Conservation (phyloP, 1,140 invertebrate species). For the Leptestheria dahalacensis region DNA sequence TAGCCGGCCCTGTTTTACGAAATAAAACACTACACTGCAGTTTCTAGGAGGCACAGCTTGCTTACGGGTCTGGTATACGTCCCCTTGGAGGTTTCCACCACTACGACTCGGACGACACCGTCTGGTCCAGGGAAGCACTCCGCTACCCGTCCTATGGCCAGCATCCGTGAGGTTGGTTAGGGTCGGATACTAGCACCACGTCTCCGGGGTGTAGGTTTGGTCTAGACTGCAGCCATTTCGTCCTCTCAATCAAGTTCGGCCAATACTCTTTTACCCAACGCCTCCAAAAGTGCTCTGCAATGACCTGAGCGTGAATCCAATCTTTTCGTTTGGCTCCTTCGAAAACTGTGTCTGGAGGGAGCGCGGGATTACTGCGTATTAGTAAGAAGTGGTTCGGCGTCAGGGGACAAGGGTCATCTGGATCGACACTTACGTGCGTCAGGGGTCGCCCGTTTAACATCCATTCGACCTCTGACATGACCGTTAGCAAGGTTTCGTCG, state of each 20-base stretch:
- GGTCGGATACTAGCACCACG: neutral
- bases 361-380: neutral
- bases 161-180: neutral
- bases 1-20: neutral
- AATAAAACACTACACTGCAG: neutral
- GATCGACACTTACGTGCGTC: constrained; percentile 3
- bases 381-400: constrained; percentile 15
- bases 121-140: neutral
- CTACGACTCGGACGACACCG: constrained; percentile 7
- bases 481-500: constrained; percentile 13
- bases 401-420: constrained; percentile 5
- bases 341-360: neutral
- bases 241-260: neutral
- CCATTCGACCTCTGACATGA: constrained; percentile 10
- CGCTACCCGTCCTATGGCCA: neutral
- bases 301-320: neutral
- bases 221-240: neutral
- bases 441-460: constrained; percentile 13
- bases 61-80: neutral
- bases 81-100: neutral
- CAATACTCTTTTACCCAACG: neutral
- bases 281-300: neutral
- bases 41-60: neutral
- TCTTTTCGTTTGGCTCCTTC: neutral
- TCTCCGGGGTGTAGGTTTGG: neutral